Percentiles rank a stretch among this genome's conserved stretches.
These are phyloP conservation scores for Centropus unirufus DNA, from an alignment of 2,113 vertebrate genomes.

Conservation along the genomic window DNA sequence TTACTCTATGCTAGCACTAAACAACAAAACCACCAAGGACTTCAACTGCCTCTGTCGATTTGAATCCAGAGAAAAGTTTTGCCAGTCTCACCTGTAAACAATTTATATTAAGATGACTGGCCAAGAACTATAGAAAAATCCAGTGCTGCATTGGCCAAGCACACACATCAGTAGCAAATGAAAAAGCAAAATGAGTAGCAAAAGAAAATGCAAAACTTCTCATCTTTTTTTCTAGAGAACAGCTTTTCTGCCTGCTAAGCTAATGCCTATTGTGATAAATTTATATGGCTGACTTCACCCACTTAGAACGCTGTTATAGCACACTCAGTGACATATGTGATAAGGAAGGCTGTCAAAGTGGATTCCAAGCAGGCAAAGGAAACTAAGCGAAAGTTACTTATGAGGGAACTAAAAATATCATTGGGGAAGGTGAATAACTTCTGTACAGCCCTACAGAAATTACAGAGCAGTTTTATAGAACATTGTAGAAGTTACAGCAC, in stretches of 20 bases:
- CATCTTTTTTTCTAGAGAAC: background rate
- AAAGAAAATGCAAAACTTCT: background rate
- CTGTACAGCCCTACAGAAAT: background rate
- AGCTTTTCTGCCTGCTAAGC: background rate
- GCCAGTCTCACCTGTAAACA: background rate
- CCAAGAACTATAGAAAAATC: background rate
- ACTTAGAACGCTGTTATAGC: background rate
- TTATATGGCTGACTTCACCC: background rate
- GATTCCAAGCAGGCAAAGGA: background rate
- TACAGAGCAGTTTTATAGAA: background rate
- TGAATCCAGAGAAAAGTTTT: background rate
- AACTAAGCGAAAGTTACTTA: background rate
- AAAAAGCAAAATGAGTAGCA: background rate
- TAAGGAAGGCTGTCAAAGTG: background rate
- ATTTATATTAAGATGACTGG: background rate
- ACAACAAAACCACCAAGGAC: background rate
- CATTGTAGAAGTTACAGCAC: background rate
- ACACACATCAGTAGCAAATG: background rate
- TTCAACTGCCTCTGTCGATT: background rate
- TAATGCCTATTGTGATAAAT: background rate
- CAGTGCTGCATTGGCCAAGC: background rate
- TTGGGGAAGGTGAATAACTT: background rate
- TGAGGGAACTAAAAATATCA: background rate
- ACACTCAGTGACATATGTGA: rapidly evolving
- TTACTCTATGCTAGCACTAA: background rate